Base-by-base conservation (phyloP, 2,888 invertebrate genomes). In the Cyclophora albipunctata region DNA sequence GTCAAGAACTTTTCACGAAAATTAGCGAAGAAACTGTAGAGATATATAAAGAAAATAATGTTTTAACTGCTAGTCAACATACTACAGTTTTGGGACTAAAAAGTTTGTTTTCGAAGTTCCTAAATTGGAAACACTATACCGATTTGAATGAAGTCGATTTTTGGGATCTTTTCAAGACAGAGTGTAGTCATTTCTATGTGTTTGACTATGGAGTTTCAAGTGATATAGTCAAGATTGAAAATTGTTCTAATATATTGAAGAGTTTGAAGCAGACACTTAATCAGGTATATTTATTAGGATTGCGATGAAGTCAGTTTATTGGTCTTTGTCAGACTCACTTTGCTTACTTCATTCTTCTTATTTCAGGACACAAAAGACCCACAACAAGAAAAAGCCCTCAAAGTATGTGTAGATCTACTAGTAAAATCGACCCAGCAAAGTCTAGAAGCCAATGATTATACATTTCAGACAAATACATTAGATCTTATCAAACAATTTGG, bases 401-500 rank as follows among this genome's bases (percentile, higher is more conserved):
- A 65, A 56, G 49, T 72, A 49, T 81, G 79, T 54, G 73, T 91
- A 0, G 79, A 87, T 54, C 61, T 84, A 35, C 62, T 90, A 37
- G 80, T 91, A 3, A 76, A 84, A 52, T 75, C 78, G 7, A 87
- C 90, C 3, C 84, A 83, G 64, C 73, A 67, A 42, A 85, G 90
- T 49, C 72, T 93, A 45, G 85, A 89, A 59, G 82, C 66, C 50
- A 87, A 89, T 45, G 85, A 92, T 66, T 80, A 84, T 50, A 73
- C 77, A 5, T 62, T 90, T 34, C 93, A 93, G 68, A 83, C 89
- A 34, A 83, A 89, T 2, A 76, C 91, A 40, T 68, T 93, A 20
- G 71, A 78, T 52, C 84, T 90, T 3, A 87, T 93, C 5, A 89
- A 84, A 62, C 81, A 89, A 55, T 83, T 92, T 59, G 90, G 89